Percentiles rank a stretch among this genome's conserved stretches.
These are phyloP conservation scores for Semotilus atromaculatus DNA, from an alignment of 2,797 vertebrate species.

Conservation along the genomic window DNA sequence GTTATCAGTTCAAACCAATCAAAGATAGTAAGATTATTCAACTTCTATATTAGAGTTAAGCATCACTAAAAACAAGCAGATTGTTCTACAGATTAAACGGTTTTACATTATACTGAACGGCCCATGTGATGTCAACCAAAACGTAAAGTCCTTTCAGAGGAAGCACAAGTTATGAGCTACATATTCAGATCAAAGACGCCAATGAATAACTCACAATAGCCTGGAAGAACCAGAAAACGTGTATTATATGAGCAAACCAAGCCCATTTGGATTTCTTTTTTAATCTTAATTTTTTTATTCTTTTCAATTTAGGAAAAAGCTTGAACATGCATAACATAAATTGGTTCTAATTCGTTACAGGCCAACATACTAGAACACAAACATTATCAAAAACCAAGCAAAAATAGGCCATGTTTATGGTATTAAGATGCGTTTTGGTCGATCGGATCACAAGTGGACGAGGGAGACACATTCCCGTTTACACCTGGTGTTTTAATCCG, in stretches of 20 bases:
- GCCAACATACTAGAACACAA: background rate
- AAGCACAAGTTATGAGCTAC: background rate
- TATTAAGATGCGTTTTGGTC: no score
- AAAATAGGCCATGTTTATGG: no score
- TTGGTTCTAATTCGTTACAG: background rate
- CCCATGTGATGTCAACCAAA: background rate
- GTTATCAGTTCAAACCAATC: background rate
- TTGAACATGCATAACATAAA: background rate
- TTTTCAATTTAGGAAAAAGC: background rate
- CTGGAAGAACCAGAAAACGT: background rate
- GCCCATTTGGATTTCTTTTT: background rate
- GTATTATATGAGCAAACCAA: background rate
- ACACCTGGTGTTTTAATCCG: no score
- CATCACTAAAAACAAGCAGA: background rate
- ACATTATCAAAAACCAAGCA: background rate
- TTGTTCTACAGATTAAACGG: background rate
- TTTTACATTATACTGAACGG: background rate
- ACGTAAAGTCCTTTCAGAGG: background rate
- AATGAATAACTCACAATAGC: background rate
- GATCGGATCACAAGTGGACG: no score
- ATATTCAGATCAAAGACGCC: background rate
- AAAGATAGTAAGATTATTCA: background rate
- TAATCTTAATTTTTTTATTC: background rate
- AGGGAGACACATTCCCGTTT: no score
- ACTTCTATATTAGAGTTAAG: background rate